phyloP scores from a whole-genome alignment of 2,888 invertebrate species.

The Hirtodrosophila cameraria region DNA sequence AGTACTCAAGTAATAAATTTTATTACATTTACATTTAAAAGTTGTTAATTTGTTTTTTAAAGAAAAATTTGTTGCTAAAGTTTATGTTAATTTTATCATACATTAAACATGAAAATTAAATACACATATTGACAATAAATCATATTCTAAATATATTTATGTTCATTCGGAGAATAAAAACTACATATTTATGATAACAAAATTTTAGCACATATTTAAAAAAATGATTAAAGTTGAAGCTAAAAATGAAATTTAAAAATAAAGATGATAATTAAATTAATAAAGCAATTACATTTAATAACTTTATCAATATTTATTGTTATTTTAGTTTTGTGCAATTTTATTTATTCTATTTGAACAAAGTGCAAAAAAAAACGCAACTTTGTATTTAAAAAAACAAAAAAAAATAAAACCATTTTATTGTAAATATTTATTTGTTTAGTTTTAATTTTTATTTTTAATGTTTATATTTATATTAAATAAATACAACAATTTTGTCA shows the following conservation, averaged over 20 bases:
- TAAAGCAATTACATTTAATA: constrained; percentile 29
- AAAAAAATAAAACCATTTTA: constrained; percentile 69
- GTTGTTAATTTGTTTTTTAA: constrained; percentile 75
- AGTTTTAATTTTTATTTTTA: constrained; percentile 56
- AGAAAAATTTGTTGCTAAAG: constrained; percentile 73
- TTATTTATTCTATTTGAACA: constrained; percentile 69
- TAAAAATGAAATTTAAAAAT: constrained; percentile 12
- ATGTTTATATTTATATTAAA: constrained; percentile 63
- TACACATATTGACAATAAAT: constrained; percentile 38
- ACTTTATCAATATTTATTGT: constrained; percentile 56
- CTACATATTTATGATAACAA: constrained; percentile 23
- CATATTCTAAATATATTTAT: constrained; percentile 49
- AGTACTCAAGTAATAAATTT: constrained; percentile 72
- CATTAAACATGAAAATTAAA: constrained; percentile 28
- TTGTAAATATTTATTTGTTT: constrained; percentile 83
- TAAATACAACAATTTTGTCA: constrained; percentile 66
- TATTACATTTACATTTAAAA: constrained; percentile 63
- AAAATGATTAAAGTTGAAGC: constrained; percentile 40
- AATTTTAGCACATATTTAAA: constrained; percentile 7
- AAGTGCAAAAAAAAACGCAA: constrained; percentile 33
- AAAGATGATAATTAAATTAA: constrained; percentile 19
- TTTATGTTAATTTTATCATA: constrained; percentile 64
- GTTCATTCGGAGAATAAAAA: neutral
- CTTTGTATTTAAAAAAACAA: constrained; percentile 40
- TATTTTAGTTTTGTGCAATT: constrained; percentile 72